Percentiles rank a stretch among this genome's conserved stretches.
Conservation (phyloP, 2,888 invertebrate genomes). For the Ligdia adustata region DNA sequence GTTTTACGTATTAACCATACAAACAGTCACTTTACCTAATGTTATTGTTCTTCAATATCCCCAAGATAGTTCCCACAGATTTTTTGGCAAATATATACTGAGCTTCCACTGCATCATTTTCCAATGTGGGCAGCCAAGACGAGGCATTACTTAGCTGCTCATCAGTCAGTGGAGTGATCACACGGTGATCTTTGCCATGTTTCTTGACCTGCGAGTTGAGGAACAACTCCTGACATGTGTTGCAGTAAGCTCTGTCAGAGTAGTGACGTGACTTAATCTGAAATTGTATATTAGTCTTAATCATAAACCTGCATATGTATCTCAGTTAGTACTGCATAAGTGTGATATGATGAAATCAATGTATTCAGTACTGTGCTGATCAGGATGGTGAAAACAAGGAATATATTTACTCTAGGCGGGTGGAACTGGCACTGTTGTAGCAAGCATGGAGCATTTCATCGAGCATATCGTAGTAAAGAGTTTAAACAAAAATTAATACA, state of each 20-base stretch:
- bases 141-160: conserved; percentile 86
- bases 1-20: not conserved
- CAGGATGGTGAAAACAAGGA: too few relatives aligned
- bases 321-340: too few relatives aligned
- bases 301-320: too few relatives aligned
- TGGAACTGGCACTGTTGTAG: too few relatives aligned
- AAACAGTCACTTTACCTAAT: conserved; percentile 72
- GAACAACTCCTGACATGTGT: conserved; percentile 85
- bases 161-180: conserved; percentile 80
- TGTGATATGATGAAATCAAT: too few relatives aligned
- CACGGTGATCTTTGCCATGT: conserved; percentile 84
- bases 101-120: conserved; percentile 92
- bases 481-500: not conserved
- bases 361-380: too few relatives aligned
- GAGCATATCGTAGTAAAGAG: not conserved
- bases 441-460: too few relatives aligned
- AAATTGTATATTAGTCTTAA: too few relatives aligned
- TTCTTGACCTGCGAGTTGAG: conserved; percentile 57
- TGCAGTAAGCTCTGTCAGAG: conserved; percentile 85
- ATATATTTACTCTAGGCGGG: too few relatives aligned
- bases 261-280: conserved; percentile 72
- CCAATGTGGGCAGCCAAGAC: conserved; percentile 86
- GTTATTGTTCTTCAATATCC: conserved; percentile 84
- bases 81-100: conserved; percentile 93
- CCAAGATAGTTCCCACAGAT: conserved; percentile 86